Conservation (phyloP, 1,140 invertebrate species). For the Carposina sasakii region DNA sequence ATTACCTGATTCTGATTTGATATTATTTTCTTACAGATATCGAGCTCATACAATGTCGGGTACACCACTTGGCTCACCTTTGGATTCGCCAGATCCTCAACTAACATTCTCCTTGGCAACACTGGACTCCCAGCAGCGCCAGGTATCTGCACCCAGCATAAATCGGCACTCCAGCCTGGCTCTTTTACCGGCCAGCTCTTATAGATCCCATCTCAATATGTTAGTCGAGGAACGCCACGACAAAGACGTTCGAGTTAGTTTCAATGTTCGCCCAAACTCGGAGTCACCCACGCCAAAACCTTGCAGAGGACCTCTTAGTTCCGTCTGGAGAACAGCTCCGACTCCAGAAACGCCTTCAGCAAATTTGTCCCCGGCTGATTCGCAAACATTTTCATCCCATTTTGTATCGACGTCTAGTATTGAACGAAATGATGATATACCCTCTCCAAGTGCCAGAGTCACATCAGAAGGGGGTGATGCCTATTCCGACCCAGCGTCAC, state of each 20-base stretch:
- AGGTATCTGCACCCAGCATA: constrained; percentile 71
- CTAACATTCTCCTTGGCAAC: constrained; percentile 76
- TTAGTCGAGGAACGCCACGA: constrained; percentile 56
- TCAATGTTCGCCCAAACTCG: constrained; percentile 59
- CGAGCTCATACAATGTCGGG: constrained; percentile 77
- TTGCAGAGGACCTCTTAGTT: constrained; percentile 50
- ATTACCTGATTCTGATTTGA: too few relatives aligned
- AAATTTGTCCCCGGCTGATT: constrained; percentile 74
- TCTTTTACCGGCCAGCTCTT: constrained; percentile 58
- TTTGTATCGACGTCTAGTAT: constrained; percentile 73
- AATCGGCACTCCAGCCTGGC: constrained; percentile 60
- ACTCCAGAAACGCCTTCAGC: constrained; percentile 76
- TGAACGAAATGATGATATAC: constrained; percentile 48
- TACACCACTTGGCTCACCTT: constrained; percentile 80
- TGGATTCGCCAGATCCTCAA: constrained; percentile 78
- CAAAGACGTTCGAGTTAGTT: constrained; percentile 66
- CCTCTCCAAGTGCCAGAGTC: constrained; percentile 72
- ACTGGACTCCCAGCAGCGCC: constrained; percentile 75
- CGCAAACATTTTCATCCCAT: constrained; percentile 74
- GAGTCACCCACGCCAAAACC: constrained; percentile 48
- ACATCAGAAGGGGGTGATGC: constrained; percentile 72
- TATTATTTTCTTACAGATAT: constrained; percentile 79
- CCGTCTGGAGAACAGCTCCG: constrained; percentile 62
- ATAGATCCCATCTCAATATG: constrained; percentile 65
- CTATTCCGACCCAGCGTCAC: constrained; percentile 59